Evolutionary conservation across 2,113 vertebrate species (phyloP).

Genomic region (Peromyscus leucopus): DNA sequence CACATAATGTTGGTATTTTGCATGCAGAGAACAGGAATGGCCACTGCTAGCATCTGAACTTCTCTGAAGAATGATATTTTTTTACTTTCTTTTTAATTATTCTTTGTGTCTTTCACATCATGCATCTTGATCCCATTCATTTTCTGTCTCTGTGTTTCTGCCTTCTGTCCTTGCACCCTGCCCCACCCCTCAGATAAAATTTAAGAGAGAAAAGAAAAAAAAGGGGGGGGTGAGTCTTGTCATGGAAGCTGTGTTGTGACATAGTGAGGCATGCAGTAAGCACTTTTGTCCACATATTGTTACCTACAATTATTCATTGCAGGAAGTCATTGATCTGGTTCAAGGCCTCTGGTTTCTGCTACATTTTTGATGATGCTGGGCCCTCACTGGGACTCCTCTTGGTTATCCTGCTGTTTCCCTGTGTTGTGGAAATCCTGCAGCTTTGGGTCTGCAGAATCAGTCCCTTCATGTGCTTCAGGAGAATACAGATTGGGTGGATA

Average conservation of each 20-base stretch:
- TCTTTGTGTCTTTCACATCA: neutral
- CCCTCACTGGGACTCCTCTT: neutral
- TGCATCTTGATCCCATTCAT: neutral
- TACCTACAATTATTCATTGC: neutral
- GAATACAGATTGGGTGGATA: neutral
- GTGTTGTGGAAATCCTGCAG: neutral
- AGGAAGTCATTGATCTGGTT: neutral
- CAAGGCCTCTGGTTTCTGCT: neutral
- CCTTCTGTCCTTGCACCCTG: neutral
- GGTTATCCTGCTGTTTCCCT: neutral
- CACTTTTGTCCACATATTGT: neutral
- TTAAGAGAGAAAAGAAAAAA: neutral
- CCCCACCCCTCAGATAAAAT: neutral
- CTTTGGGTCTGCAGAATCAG: neutral
- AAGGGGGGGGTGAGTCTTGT: neutral
- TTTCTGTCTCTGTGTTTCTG: neutral
- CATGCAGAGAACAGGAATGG: neutral
- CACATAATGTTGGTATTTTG: constrained; percentile 8
- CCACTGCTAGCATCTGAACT: neutral
- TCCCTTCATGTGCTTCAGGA: neutral
- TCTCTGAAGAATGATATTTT: neutral
- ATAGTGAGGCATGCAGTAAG: neutral
- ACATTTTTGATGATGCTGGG: neutral
- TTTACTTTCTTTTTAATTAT: neutral
- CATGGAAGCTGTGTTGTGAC: neutral